Percentiles rank a stretch among this genome's conserved stretches.
Conservation (phyloP, 2,888 invertebrate species). For the Anthrax anthrax region DNA sequence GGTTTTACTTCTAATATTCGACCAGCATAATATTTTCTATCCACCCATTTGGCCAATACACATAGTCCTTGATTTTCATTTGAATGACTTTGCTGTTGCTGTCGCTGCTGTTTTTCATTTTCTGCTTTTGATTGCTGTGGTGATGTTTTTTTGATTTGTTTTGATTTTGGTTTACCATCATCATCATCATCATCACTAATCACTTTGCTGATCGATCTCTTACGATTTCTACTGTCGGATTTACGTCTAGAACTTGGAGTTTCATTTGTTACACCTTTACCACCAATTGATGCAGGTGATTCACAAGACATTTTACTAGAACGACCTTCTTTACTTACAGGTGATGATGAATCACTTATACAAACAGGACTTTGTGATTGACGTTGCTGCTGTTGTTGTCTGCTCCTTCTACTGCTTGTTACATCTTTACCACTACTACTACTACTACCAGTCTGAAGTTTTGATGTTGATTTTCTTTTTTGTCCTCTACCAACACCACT, state of each 20-base stretch:
- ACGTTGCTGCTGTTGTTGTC: neutral
- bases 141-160: conserved; percentile 9
- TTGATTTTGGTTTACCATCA: conserved; percentile 13
- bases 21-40: conserved; percentile 52
- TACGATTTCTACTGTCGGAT: conserved; percentile 1
- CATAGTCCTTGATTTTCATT: conserved; percentile 18
- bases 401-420: no score
- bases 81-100: conserved; percentile 4
- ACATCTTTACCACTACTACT: no score
- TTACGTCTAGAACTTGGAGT: conserved; percentile 1
- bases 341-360: conserved; percentile 2
- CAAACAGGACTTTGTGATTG: conserved; percentile 9
- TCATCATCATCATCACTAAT: conserved; percentile 13
- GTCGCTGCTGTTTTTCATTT: conserved; percentile 9
- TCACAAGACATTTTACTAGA: neutral
- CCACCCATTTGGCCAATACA: conserved; percentile 53
- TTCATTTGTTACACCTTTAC: neutral
- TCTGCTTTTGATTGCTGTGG: conserved; percentile 1
- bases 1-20: conserved; percentile 42
- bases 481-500: no score
- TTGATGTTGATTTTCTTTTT: no score
- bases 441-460: neutral
- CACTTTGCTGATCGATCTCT: conserved; percentile 11
- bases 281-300: conserved; percentile 1
- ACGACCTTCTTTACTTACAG: neutral